Evolutionary conservation across 2,888 invertebrate genomes (phyloP).

Genomic region (Cacoxenus indagator): DNA sequence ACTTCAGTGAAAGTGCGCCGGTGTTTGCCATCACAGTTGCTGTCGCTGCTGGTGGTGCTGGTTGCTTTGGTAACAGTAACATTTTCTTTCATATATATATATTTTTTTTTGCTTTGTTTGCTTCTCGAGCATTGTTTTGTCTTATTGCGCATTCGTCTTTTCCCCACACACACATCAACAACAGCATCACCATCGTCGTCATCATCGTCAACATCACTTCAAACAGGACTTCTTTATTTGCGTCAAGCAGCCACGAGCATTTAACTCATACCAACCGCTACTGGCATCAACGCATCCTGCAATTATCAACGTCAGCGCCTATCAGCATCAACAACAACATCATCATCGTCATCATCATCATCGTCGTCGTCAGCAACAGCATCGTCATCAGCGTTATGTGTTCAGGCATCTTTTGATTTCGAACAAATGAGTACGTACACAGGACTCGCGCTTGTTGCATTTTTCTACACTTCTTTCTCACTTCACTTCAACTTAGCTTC

Average conservation of each 20-base stretch:
- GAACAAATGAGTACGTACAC: background rate
- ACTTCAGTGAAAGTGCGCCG: constrained; percentile 12
- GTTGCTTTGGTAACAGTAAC: constrained; percentile 7
- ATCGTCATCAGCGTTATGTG: background rate
- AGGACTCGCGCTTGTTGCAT: constrained; percentile 18
- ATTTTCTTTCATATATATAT: background rate
- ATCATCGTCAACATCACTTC: background rate
- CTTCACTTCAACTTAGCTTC: background rate
- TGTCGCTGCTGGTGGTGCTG: background rate
- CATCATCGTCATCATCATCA: constrained; percentile 50
- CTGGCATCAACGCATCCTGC: constrained; percentile 62
- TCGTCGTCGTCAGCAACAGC: constrained; percentile 35
- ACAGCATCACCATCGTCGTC: background rate
- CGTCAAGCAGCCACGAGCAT: constrained; percentile 49
- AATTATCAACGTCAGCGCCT: constrained; percentile 54
- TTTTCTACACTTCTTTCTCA: background rate
- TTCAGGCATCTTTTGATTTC: background rate
- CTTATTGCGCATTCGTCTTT: background rate
- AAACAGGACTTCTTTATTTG: constrained; percentile 57
- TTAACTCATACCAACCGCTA: background rate
- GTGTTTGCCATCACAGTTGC: background rate
- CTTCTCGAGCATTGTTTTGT: background rate
- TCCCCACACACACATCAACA: constrained; percentile 7
- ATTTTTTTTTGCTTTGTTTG: background rate
- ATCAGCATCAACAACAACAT: constrained; percentile 30